Conservation (phyloP, 2,888 invertebrate genomes). For the Trichogramma dendrolimi region DNA sequence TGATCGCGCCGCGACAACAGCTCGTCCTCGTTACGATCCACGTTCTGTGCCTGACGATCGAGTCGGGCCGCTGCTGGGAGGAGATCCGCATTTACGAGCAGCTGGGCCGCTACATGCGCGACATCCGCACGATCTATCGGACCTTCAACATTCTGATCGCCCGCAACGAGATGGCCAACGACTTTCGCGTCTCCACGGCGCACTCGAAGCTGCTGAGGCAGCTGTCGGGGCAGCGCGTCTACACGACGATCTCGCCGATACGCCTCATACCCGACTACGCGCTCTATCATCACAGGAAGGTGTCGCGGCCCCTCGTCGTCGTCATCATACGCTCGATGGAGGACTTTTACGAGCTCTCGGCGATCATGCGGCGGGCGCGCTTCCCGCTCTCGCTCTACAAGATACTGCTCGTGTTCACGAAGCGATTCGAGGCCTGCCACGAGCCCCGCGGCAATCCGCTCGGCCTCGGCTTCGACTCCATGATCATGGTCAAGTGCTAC, state of each 20-base stretch:
- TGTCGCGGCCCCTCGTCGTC: background rate
- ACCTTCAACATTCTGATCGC: slow-evolving; percentile 5
- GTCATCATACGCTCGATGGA: background rate
- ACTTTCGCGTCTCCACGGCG: background rate
- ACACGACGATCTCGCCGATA: slow-evolving; percentile 3
- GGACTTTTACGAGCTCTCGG: slow-evolving; percentile 1
- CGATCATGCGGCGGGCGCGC: background rate
- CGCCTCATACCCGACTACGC: background rate
- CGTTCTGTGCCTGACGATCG: no score
- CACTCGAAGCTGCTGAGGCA: background rate
- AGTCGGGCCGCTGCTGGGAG: no score
- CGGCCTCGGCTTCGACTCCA: slow-evolving; percentile 30
- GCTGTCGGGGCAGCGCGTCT: slow-evolving; percentile 6
- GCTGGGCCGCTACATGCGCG: background rate
- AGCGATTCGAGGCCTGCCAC: slow-evolving; percentile 24
- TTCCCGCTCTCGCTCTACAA: background rate
- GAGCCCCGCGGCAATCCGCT: slow-evolving; percentile 29
- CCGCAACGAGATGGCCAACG: slow-evolving; percentile 4
- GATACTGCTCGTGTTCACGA: slow-evolving; percentile 11
- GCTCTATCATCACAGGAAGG: background rate
- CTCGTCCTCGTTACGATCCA: no score
- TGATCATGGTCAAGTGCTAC: slow-evolving; percentile 33
- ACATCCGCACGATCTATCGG: background rate
- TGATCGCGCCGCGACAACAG: no score
- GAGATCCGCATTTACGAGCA: no score